A percentile compares a stretch with the other conserved stretches of the same genome.
These are phyloP conservation scores for Zootoca vivipara DNA, from an alignment of 2,113 vertebrate genomes.

Conservation along the genomic window DNA sequence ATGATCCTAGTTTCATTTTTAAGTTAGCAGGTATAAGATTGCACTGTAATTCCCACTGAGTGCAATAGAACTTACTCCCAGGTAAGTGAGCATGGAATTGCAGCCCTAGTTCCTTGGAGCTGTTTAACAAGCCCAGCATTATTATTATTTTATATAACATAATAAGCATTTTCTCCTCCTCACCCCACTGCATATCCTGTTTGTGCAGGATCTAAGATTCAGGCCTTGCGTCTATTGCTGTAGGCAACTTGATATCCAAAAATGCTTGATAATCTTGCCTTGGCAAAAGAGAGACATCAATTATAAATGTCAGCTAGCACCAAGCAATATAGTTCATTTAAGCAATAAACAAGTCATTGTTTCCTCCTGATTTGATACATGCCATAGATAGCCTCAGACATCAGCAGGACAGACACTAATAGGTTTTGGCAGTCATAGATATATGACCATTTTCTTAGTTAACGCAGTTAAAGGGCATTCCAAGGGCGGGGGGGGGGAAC, in stretches of 20 bases:
- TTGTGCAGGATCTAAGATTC: neutral
- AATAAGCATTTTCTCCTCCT: neutral
- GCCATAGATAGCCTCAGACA: neutral
- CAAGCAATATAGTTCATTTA: conserved; percentile 32
- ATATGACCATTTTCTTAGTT: neutral
- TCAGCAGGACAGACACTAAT: neutral
- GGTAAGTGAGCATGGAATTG: neutral
- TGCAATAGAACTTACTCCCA: neutral
- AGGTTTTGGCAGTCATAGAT: neutral
- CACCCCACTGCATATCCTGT: neutral
- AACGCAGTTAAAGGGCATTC: neutral
- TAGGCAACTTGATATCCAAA: neutral
- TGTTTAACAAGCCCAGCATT: neutral
- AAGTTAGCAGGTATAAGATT: too few relatives aligned
- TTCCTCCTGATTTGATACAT: neutral
- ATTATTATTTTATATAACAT: neutral
- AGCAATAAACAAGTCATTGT: conserved; percentile 22
- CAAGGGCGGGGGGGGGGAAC: neutral
- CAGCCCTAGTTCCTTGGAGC: neutral
- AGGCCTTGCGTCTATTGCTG: conserved; percentile 9
- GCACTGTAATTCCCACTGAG: neutral
- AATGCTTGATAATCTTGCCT: conserved; percentile 28
- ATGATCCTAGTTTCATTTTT: neutral
- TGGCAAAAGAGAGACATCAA: neutral
- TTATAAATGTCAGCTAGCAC: conserved; percentile 20